Evolutionary conservation across 2,113 vertebrate species (phyloP).

Genomic region (Corythornis cristatus): DNA sequence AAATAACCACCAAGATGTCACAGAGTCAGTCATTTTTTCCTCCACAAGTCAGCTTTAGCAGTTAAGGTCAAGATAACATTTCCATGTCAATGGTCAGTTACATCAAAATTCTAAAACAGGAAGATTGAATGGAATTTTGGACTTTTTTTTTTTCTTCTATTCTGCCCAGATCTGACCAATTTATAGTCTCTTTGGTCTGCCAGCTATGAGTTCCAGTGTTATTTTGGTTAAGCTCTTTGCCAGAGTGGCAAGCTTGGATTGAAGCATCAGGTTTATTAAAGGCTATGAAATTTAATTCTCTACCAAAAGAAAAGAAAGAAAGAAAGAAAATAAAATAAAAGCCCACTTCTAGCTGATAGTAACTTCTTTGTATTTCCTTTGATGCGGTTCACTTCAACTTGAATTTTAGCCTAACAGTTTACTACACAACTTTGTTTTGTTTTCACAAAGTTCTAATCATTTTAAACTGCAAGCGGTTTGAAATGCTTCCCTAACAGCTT

Average conservation of each 20-base stretch:
- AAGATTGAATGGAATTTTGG: constrained; percentile 45
- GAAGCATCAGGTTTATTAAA: constrained; percentile 49
- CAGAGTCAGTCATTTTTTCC: constrained; percentile 56
- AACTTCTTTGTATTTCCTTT: constrained; percentile 30
- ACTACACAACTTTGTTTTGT: constrained; percentile 37
- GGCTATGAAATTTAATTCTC: constrained; percentile 41
- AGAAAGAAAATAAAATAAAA: not conserved
- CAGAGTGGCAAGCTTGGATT: constrained; percentile 46
- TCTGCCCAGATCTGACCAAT: constrained; percentile 33
- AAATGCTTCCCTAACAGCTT: constrained; percentile 42
- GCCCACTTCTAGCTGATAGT: not conserved
- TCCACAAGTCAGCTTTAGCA: constrained; percentile 48
- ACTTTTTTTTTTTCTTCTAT: constrained; percentile 21
- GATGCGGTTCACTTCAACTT: constrained; percentile 25
- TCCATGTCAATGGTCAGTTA: constrained; percentile 67
- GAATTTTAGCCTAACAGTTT: constrained; percentile 30
- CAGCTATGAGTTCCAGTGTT: constrained; percentile 37
- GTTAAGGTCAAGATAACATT: constrained; percentile 69
- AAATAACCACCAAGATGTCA: constrained; percentile 58
- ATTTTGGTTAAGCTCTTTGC: constrained; percentile 63
- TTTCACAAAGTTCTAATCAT: constrained; percentile 61
- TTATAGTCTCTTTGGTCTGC: constrained; percentile 1
- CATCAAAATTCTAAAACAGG: constrained; percentile 63
- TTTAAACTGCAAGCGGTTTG: constrained; percentile 31
- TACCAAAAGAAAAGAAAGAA: not conserved